phyloP scores from a whole-genome alignment of 2,888 invertebrate genomes.

The Pyrgus malvae region DNA sequence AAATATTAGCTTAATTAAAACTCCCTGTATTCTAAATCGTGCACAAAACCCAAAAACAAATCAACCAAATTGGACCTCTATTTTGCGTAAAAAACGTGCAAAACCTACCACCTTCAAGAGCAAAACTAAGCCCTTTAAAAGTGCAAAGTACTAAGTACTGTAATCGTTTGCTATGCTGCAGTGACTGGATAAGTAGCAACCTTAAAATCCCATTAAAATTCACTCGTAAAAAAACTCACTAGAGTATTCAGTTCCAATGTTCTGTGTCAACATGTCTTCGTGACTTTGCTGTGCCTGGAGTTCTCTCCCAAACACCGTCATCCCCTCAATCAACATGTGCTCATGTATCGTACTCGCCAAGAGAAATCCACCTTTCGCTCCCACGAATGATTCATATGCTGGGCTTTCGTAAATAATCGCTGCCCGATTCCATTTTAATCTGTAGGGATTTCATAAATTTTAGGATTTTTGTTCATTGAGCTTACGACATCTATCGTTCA shows the following conservation, averaged over 20 bases:
- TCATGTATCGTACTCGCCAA: constrained; percentile 88
- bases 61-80: too few species aligned
- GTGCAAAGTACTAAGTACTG: too few species aligned
- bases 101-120: too few species aligned
- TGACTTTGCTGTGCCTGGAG: constrained; percentile 59
- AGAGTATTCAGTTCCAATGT: constrained; percentile 75
- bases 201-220: constrained; percentile 30
- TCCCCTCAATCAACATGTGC: constrained; percentile 61
- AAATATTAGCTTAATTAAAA: too few species aligned
- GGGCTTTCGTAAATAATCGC: constrained; percentile 89
- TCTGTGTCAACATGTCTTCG: constrained; percentile 72
- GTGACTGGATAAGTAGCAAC: constrained; percentile 11
- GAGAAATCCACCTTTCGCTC: constrained; percentile 88
- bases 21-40: too few species aligned
- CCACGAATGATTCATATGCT: constrained; percentile 85
- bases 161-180: not conserved
- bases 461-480: not conserved
- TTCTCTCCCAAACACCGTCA: constrained; percentile 58
- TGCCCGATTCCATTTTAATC: constrained; percentile 87
- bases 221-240: constrained; percentile 80
- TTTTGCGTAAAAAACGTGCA: too few species aligned
- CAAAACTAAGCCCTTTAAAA: too few species aligned
- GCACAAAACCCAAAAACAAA: too few species aligned
- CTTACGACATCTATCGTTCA: constrained; percentile 47
- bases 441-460: constrained; percentile 54